Evolutionary conservation across 2,888 invertebrate species (phyloP).

Genomic region (Nomada ruficornis): DNA sequence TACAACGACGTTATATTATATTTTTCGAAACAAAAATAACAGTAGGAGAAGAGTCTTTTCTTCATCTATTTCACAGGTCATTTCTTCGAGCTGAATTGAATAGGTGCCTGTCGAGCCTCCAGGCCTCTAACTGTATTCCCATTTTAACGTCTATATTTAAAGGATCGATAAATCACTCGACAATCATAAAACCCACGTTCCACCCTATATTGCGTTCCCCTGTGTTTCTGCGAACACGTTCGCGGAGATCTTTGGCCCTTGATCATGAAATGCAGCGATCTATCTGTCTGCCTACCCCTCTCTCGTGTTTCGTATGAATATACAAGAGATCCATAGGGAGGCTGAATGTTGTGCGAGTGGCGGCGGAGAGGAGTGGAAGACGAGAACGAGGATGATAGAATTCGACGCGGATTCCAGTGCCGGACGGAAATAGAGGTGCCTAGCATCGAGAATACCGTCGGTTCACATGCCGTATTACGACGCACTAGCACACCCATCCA

Average conservation of each 20-base stretch:
- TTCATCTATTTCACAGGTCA: background rate
- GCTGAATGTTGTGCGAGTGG: slow-evolving; percentile 39
- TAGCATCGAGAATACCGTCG: slow-evolving; percentile 79
- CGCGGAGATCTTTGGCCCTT: slow-evolving; percentile 56
- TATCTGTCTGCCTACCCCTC: slow-evolving; percentile 51
- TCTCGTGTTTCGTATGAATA: slow-evolving; percentile 23
- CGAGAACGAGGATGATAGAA: slow-evolving; percentile 79
- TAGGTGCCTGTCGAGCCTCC: background rate
- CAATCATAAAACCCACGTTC: slow-evolving; percentile 44
- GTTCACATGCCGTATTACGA: slow-evolving; percentile 70
- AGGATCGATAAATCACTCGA: slow-evolving; percentile 52
- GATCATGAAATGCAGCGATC: slow-evolving; percentile 60
- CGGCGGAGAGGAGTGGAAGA: slow-evolving; percentile 40
- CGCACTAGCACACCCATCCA: slow-evolving; percentile 11
- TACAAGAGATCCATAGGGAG: slow-evolving; percentile 55
- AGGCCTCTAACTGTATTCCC: slow-evolving; percentile 25
- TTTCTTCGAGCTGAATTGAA: background rate
- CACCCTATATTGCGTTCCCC: slow-evolving; percentile 47
- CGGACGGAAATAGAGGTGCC: slow-evolving; percentile 81
- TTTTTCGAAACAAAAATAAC: background rate
- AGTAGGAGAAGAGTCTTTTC: background rate
- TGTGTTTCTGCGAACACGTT: slow-evolving; percentile 44
- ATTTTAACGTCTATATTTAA: slow-evolving; percentile 40
- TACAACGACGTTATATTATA: too few relatives aligned
- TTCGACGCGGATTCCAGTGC: slow-evolving; percentile 81